phyloP scores from a whole-genome alignment of 2,113 vertebrate species.

The Cyphomyrus discorhynchus region DNA sequence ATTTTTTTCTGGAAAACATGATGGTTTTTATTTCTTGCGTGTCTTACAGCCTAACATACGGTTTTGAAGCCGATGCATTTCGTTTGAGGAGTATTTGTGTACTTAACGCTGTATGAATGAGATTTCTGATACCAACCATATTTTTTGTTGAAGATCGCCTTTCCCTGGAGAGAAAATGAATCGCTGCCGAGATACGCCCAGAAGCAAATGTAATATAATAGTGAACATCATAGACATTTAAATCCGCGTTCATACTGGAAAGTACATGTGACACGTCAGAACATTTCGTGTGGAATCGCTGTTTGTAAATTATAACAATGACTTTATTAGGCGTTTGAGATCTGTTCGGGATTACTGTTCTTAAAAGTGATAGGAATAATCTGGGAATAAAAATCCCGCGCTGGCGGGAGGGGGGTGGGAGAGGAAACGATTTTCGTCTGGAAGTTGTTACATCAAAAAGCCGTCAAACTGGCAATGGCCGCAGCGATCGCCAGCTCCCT shows the following conservation, averaged over 20 bases:
- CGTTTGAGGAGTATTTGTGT: not conserved
- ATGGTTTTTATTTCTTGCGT: not conserved
- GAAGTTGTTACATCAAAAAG: slow-evolving; percentile 38
- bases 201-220: not conserved
- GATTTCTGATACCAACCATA: not conserved
- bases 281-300: not conserved
- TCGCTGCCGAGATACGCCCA: slow-evolving; percentile 21
- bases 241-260: slow-evolving; percentile 4
- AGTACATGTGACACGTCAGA: slow-evolving; percentile 10
- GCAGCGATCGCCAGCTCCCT: slow-evolving; percentile 98
- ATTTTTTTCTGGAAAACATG: not conserved
- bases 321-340: slow-evolving; percentile 8
- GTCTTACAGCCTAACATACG: not conserved
- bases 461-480: slow-evolving; percentile 76
- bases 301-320: slow-evolving; percentile 7
- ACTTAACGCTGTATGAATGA: slow-evolving; percentile 16
- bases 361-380: not conserved
- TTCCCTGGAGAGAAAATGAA: slow-evolving; percentile 19
- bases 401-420: slow-evolving; percentile 30
- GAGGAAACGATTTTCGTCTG: slow-evolving; percentile 30
- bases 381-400: not conserved
- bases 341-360: slow-evolving; percentile 3
- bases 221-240: slow-evolving; percentile 1
- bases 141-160: slow-evolving; percentile 31
- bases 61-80: not conserved